Evolutionary conservation across 2,797 vertebrate genomes (phyloP).

Genomic region (Eupleurogrammus muticus): DNA sequence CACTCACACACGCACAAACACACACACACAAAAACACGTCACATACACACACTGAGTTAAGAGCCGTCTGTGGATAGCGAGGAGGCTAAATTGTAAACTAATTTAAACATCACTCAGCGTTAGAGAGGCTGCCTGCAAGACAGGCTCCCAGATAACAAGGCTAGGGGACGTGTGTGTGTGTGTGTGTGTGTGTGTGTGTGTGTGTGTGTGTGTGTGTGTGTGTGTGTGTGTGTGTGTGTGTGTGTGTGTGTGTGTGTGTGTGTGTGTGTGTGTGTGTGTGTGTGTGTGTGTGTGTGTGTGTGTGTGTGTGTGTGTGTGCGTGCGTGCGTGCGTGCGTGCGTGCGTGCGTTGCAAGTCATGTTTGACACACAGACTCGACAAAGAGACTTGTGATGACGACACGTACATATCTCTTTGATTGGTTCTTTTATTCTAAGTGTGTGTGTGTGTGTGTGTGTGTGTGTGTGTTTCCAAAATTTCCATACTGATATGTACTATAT

Average conservation of each 20-base stretch:
- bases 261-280: conserved; percentile 56
- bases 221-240: conserved; percentile 68
- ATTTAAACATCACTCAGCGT: conserved; percentile 99
- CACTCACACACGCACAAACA: conserved; percentile 85
- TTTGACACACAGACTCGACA: conserved; percentile 76
- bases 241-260: conserved; percentile 75
- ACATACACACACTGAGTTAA: conserved; percentile 97
- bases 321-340: no score
- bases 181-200: conserved; percentile 61
- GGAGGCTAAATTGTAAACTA: conserved; percentile 99
- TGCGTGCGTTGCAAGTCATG: conserved; percentile 68
- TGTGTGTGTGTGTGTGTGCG: conserved; percentile 74
- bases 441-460: conserved; percentile 40
- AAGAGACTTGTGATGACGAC: conserved; percentile 64
- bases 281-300: conserved; percentile 69
- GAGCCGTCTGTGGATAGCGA: conserved; percentile 94
- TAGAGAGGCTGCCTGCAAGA: conserved; percentile 94
- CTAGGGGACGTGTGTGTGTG: conserved; percentile 64
- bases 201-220: conserved; percentile 73
- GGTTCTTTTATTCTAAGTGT: conserved; percentile 68
- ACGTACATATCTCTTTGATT: conserved; percentile 66
- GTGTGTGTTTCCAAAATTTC: conserved; percentile 69
- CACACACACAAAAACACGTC: conserved; percentile 73
- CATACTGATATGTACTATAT: conserved; percentile 78
- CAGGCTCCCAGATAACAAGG: conserved; percentile 95